Evolutionary conservation across 2,888 invertebrate genomes (phyloP), one percentile per base, ranked within the genome.

Genomic region (Ormyrus labotus): DNA sequence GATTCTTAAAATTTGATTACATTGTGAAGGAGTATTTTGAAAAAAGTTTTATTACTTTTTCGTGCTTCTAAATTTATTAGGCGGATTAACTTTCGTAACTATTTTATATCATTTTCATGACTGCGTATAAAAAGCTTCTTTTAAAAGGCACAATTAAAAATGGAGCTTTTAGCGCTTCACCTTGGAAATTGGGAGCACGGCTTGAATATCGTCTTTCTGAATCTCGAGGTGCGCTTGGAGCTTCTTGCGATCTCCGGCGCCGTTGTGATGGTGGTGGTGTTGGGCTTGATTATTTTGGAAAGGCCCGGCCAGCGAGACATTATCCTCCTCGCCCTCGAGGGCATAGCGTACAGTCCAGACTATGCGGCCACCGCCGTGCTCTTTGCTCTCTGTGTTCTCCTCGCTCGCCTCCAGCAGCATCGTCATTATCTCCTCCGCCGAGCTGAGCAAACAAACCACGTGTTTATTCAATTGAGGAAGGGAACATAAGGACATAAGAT

Each of bases 151-250:
- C 4, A 4, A 34, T 4, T 34, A 4, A 34, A 34, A 34, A 34
- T 34, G 34, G 34, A 34, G 34, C 34, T 34, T 19, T 10, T 34
- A 47, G 10, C 6, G 60, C 11, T 53, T 11, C 91, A 97, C 97
- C 95, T 98, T 98, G 80, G 97, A 97, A 89, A 98, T 97, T 13
- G 98, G 97, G 47, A 98, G 92, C 11, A 98, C 97, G 34, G 97
- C 96, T 91, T 97, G 97, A 81, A 97, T 97, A 88, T 97, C 97
- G 89, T 98, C 98, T 89, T 98, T 98, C 89, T 97, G 96, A 82
- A 98, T 96, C 88, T 97, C 96, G 67, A 98, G 93, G 84, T 96
- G 93, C 0, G 96, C 96, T 81, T 96, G 95, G 64, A 97, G 93
- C 88, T 96, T 95, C 84, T 94, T 91, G 77, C 88, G 88, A 71